Conservation (phyloP, 2,888 invertebrate species). For the Sycophila texana region DNA sequence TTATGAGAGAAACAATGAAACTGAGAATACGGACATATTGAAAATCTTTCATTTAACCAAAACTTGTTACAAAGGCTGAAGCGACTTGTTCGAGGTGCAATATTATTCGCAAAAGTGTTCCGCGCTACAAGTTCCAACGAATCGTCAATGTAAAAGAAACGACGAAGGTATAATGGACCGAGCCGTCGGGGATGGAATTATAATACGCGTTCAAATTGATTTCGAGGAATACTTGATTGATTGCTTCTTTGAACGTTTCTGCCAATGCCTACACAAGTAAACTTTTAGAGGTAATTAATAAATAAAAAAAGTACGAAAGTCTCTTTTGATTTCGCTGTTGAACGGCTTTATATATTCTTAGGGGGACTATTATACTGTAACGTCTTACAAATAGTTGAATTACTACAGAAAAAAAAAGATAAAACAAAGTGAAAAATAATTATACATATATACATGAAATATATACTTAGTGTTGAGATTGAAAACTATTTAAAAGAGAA, state of each 20-base stretch:
- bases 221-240: constrained; percentile 24
- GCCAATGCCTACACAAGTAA: constrained; percentile 27
- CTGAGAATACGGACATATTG: constrained; percentile 53
- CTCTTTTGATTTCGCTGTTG: constrained; percentile 62
- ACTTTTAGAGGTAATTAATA: constrained; percentile 16
- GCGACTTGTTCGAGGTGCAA: constrained; percentile 59
- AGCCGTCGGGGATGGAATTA: neutral
- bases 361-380: constrained; percentile 16
- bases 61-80: constrained; percentile 59
- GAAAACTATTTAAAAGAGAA: constrained; percentile 62
- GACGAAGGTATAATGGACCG: neutral
- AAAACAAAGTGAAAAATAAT: constrained; percentile 61
- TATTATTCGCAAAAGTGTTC: constrained; percentile 59
- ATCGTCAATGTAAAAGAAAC: constrained; percentile 54
- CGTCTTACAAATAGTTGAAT: constrained; percentile 42
- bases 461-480: constrained; percentile 70
- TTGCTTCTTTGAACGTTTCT: constrained; percentile 41
- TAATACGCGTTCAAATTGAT: neutral
- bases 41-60: constrained; percentile 52
- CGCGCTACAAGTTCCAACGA: constrained; percentile 59
- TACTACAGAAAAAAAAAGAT: constrained; percentile 59
- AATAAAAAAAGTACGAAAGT: constrained; percentile 18
- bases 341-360: constrained; percentile 58
- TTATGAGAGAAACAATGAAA: constrained; percentile 34
- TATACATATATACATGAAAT: constrained; percentile 61